phyloP scores from a whole-genome alignment of 1,140 invertebrate species.

The Andricus grossulariae region DNA sequence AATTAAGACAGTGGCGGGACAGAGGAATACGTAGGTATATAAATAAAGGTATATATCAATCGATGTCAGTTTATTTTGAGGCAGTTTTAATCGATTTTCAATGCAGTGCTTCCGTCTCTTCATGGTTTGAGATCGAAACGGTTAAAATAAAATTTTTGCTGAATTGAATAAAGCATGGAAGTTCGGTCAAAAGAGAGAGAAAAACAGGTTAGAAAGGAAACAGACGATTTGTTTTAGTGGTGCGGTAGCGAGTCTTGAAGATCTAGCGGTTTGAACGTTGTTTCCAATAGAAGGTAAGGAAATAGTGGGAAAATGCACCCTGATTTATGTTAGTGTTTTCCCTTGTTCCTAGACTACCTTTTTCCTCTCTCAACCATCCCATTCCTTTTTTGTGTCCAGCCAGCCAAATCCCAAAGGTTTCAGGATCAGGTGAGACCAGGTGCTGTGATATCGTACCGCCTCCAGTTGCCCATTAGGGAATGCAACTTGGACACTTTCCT shows the following conservation, averaged over 20 bases:
- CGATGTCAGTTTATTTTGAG: too few species aligned
- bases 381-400: constrained; percentile 17
- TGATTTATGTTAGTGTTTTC: constrained; percentile 29
- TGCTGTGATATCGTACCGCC: constrained; percentile 4
- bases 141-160: too few species aligned
- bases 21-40: too few species aligned
- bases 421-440: constrained; percentile 26
- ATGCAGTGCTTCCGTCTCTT: too few species aligned
- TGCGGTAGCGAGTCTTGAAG: constrained; percentile 5
- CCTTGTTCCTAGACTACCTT: constrained; percentile 2
- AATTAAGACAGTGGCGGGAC: too few species aligned
- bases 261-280: constrained; percentile 7
- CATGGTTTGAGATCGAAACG: too few species aligned
- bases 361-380: constrained; percentile 6
- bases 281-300: constrained; percentile 14
- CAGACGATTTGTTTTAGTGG: background rate
- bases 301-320: constrained; percentile 21
- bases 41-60: too few species aligned
- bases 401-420: constrained; percentile 20
- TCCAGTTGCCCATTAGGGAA: constrained; percentile 10
- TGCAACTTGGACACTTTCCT: background rate
- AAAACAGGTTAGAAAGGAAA: too few species aligned
- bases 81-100: too few species aligned
- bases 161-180: too few species aligned
- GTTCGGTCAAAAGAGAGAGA: too few species aligned